Evolutionary conservation across 2,113 vertebrate genomes (phyloP).

Genomic region (Bufo gargarizans): DNA sequence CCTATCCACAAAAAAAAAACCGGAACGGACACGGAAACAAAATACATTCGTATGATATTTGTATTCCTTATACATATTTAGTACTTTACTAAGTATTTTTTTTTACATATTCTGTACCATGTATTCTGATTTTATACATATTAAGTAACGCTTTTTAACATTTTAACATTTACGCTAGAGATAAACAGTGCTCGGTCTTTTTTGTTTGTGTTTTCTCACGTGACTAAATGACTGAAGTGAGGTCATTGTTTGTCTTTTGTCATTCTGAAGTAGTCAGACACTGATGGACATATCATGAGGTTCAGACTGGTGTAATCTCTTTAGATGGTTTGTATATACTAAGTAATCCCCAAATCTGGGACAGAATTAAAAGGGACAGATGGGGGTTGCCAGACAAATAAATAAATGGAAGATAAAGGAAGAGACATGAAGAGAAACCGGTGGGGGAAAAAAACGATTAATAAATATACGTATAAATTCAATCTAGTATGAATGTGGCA

Average conservation of each 20-base stretch:
- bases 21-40: too few species aligned
- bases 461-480: too few species aligned
- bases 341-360: slow-evolving; percentile 51
- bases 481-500: neutral
- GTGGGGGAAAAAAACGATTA: neutral
- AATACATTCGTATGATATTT: too few species aligned
- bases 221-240: neutral
- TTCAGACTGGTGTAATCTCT: slow-evolving; percentile 49
- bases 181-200: neutral
- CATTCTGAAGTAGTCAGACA: neutral
- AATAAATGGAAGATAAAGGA: neutral
- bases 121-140: too few species aligned
- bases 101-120: neutral
- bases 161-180: too few species aligned
- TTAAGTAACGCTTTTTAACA: too few species aligned
- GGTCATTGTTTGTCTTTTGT: neutral
- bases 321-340: slow-evolving; percentile 39
- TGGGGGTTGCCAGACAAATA: slow-evolving; percentile 19
- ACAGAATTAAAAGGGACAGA: slow-evolving; percentile 48
- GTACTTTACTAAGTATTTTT: too few species aligned
- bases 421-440: neutral
- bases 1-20: too few species aligned
- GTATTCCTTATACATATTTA: too few species aligned
- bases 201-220: neutral
- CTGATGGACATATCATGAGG: slow-evolving; percentile 37